These are phyloP conservation scores for Caenorhabditis sp. DNA, from an alignment of 2,888 invertebrate species.

Conservation along the genomic window DNA sequence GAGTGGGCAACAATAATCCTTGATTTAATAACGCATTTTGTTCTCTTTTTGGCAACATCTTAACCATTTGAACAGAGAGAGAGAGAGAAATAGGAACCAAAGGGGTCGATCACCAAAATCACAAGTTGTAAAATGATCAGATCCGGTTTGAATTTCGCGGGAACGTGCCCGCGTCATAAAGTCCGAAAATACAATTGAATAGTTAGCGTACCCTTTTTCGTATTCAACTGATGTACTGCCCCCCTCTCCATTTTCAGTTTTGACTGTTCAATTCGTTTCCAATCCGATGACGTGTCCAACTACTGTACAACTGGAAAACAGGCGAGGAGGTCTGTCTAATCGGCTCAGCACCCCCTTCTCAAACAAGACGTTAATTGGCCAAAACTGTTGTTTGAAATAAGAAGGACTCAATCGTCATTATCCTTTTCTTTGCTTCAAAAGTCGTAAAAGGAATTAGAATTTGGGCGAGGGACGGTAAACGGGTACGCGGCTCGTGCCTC, in stretches of 20 bases:
- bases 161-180: background rate
- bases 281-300: background rate
- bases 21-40: conserved; percentile 55
- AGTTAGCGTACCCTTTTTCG: too few relatives aligned
- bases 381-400: conserved; percentile 44
- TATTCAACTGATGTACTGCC: too few relatives aligned
- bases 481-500: conserved; percentile 25
- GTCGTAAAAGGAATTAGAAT: conserved; percentile 57
- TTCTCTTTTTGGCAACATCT: conserved; percentile 2
- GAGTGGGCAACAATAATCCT: conserved; percentile 50
- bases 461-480: conserved; percentile 42
- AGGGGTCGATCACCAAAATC: background rate
- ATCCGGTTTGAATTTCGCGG: background rate
- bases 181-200: background rate
- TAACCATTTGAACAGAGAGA: background rate
- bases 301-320: conserved; percentile 41
- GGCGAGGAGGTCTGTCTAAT: conserved; percentile 43
- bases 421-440: conserved; percentile 24
- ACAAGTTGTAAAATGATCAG: background rate
- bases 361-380: conserved; percentile 56
- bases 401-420: conserved; percentile 23
- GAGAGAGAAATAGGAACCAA: background rate
- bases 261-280: background rate
- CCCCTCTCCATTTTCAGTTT: background rate
- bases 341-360: conserved; percentile 44